Evolutionary conservation across 2,888 invertebrate species (phyloP), one percentile per base, ranked within the genome.

Genomic region (Xestia rhomboidea): DNA sequence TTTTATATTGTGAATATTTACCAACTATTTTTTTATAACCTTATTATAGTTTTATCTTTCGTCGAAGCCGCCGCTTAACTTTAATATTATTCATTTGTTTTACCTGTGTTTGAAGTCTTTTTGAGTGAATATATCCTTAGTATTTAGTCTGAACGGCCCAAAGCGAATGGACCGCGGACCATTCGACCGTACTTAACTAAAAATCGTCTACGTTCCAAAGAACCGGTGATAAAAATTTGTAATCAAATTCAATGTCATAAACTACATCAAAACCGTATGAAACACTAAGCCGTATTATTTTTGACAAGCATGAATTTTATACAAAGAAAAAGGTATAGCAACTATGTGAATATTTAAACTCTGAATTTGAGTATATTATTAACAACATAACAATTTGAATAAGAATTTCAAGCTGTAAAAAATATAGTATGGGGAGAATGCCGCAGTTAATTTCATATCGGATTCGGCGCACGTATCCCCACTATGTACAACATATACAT

Each of bases 401-500:
- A 34, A 34, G 34, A 5, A 11, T 51, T 21, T 67, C 34, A 62
- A 54, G 21, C 8, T 27, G 54, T 34, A 57, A 82, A 62, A 49
- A 34, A 34, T 54, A 71, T 62, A 34, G 34, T 64, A n/a, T 15
- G 24, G 7, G 18, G 24, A 38, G 66, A 62, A 62, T 49, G 18
- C n/a, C 2, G 30, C 63, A 24, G n/a, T 30, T 63, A 63, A 82
- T 82, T 77, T 70, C 54, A 71, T 77, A 71, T 71, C 49, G 27
- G 5, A 76, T 76, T 80, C 80, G 27, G 62, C 24, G 18, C 70
- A 77, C 83, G 77, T 68, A 41, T 27, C 41, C 38, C 44, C 46
- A 62, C 64, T 70, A 27, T 67, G 46, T 54, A 77, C 62, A 13
- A 62, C n/a, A 54, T n/a, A 44, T 27, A 21, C 44, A n/a, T 72